A percentile compares a stretch with the other conserved stretches of the same genome.
These are phyloP conservation scores for Spondyliosoma cantharus DNA, from an alignment of 2,797 vertebrate genomes.

Conservation along the genomic window DNA sequence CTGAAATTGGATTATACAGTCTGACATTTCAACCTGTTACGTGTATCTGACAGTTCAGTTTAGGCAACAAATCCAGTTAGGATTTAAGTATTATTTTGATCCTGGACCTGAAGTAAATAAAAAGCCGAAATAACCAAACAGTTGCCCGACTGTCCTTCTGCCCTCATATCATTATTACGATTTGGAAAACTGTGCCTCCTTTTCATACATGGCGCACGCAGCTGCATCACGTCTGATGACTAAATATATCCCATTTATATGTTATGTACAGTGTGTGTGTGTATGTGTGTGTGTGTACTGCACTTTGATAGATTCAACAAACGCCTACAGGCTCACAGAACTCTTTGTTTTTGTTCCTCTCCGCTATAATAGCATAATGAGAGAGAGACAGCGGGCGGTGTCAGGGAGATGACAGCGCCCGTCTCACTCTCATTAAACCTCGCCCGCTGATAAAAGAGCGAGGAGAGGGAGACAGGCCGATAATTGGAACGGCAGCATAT, in stretches of 20 bases:
- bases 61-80: neutral
- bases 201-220: neutral
- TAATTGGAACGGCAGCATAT: constrained; percentile 55
- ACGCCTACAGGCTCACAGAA: neutral
- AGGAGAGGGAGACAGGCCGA: constrained; percentile 30
- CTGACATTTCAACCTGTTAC: neutral
- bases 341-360: constrained; percentile 26
- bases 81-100: constrained; percentile 6
- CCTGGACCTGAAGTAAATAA: neutral
- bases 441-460: constrained; percentile 42
- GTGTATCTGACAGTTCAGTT: neutral
- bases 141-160: neutral
- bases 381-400: constrained; percentile 27
- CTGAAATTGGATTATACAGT: constrained; percentile 4
- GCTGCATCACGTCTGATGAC: neutral
- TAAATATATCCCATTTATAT: neutral
- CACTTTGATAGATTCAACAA: constrained; percentile 2
- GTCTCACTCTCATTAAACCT: constrained; percentile 56
- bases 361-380: constrained; percentile 28
- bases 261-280: neutral
- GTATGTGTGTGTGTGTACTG: neutral
- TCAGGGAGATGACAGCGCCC: constrained; percentile 38
- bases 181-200: neutral
- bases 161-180: neutral
- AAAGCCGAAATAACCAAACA: neutral